Evolutionary conservation across 2,113 vertebrate species (phyloP).

Genomic region (Siniperca chuatsi): DNA sequence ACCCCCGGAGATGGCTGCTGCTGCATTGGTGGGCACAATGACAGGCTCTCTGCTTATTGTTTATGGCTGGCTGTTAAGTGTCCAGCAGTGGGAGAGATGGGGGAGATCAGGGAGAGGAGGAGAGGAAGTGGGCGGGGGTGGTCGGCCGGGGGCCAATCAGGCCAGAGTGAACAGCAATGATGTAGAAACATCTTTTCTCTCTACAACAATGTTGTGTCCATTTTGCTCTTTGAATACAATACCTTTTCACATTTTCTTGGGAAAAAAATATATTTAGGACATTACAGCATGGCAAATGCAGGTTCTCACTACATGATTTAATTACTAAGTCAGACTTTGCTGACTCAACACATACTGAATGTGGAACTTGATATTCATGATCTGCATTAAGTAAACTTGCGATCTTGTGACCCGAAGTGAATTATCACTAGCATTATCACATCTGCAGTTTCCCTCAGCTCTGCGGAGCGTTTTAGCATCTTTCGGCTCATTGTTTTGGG

Average conservation of each 20-base stretch:
- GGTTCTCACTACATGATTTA: neutral
- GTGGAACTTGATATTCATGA: neutral
- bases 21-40: constrained; percentile 63
- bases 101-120: constrained; percentile 42
- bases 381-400: neutral
- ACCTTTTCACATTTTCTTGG: neutral
- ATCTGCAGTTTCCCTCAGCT: too few species aligned
- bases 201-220: neutral
- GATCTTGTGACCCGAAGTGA: neutral
- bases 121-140: constrained; percentile 17
- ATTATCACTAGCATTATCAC: neutral
- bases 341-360: constrained; percentile 19
- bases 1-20: constrained; percentile 66
- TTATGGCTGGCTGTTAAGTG: constrained; percentile 71
- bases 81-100: constrained; percentile 51
- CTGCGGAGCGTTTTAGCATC: neutral
- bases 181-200: constrained; percentile 33
- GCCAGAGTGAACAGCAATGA: constrained; percentile 19
- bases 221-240: neutral
- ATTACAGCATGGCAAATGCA: constrained; percentile 5
- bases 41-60: constrained; percentile 73
- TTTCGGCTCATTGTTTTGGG: neutral
- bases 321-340: constrained; percentile 19
- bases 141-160: constrained; percentile 49
- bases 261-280: neutral